Conservation (phyloP, 1,140 invertebrate species). For the Calycopis cecrops region DNA sequence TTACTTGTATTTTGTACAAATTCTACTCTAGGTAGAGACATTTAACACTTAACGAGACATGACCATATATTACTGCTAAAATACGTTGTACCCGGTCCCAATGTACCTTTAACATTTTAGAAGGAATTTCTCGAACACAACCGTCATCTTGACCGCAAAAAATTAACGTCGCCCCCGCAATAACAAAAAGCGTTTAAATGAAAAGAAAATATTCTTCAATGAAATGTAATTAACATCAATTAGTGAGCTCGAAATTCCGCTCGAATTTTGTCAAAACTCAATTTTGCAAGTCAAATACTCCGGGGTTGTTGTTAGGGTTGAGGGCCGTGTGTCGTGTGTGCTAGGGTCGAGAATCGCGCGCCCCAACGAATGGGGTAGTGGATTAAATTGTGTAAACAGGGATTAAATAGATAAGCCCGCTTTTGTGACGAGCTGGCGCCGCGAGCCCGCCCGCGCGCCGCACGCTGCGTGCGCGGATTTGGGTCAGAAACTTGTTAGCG, state of each 20-base stretch:
- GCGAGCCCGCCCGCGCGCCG: conserved; percentile 41
- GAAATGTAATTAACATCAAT: conserved; percentile 42
- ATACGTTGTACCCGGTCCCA: too few relatives aligned
- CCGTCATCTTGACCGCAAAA: neutral
- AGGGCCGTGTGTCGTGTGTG: conserved; percentile 23
- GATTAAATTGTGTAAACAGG: conserved; percentile 73
- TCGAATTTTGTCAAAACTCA: conserved; percentile 68
- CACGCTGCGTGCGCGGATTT: too few relatives aligned
- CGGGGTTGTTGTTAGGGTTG: conserved; percentile 39
- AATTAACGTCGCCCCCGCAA: conserved; percentile 6
- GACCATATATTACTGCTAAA: too few relatives aligned
- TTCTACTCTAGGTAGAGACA: too few relatives aligned
- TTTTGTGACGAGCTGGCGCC: conserved; percentile 63
- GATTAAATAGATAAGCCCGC: conserved; percentile 66
- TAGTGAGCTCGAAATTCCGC: conserved; percentile 42
- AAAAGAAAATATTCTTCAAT: conserved; percentile 19
- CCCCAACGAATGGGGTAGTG: conserved; percentile 33
- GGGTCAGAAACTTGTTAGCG: conserved; percentile 29
- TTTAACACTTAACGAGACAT: too few relatives aligned
- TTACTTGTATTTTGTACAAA: too few relatives aligned
- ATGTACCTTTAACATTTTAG: too few relatives aligned
- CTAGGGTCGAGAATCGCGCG: conserved; percentile 34
- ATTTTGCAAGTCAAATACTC: conserved; percentile 68
- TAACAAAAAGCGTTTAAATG: conserved; percentile 14
- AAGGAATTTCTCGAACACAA: too few relatives aligned